phyloP scores from a whole-genome alignment of 2,797 vertebrate genomes.

The Cossypha caffra region DNA sequence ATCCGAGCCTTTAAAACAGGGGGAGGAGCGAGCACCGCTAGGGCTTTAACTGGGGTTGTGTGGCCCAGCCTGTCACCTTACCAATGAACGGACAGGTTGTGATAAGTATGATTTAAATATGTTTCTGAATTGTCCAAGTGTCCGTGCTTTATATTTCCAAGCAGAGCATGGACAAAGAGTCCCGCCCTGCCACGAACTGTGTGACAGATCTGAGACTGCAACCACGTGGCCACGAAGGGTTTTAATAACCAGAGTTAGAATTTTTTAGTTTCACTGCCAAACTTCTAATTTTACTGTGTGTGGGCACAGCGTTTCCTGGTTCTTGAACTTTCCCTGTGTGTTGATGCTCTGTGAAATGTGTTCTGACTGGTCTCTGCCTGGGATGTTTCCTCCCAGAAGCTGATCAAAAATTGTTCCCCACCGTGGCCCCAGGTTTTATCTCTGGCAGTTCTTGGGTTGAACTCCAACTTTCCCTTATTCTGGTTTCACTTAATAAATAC shows the following conservation, averaged over 20 bases:
- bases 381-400: not conserved
- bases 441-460: not conserved
- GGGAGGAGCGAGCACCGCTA: not conserved
- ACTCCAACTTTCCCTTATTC: not conserved
- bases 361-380: not conserved
- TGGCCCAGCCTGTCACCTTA: not conserved
- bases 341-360: not conserved
- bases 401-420: not conserved
- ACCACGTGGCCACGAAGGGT: not conserved
- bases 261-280: not conserved
- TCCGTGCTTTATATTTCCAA: not conserved
- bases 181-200: not conserved
- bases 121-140: not conserved
- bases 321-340: not conserved
- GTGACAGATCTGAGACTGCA: not conserved
- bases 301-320: not conserved
- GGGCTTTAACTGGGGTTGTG: not conserved
- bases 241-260: not conserved
- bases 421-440: not conserved
- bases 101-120: not conserved
- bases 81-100: rapidly evolving
- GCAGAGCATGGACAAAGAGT: not conserved
- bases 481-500: not conserved
- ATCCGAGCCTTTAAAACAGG: not conserved
- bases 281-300: not conserved